A percentile compares a stretch with the other conserved stretches of the same genome.
Conservation (phyloP, 2,888 invertebrate species). For the Tetheella fluctuosa region DNA sequence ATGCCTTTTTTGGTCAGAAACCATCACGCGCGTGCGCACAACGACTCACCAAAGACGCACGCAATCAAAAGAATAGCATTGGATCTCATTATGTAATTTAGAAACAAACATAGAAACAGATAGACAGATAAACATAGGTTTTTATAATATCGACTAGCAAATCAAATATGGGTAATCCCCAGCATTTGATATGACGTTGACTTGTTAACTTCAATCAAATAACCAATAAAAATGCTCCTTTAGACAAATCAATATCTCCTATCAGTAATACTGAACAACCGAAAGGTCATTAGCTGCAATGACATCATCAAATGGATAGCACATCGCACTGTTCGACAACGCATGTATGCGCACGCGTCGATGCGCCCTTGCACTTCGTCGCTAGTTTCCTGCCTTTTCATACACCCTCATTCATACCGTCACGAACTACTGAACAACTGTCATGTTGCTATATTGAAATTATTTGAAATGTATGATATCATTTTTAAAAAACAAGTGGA, state of each 20-base stretch:
- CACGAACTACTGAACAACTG: conserved; percentile 61
- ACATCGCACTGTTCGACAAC: conserved; percentile 15
- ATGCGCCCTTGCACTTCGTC: conserved; percentile 67
- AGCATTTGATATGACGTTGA: too few relatives aligned
- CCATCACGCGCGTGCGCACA: too few relatives aligned
- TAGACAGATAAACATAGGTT: too few relatives aligned
- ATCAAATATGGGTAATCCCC: too few relatives aligned
- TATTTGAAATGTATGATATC: conserved; percentile 46
- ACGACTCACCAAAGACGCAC: too few relatives aligned
- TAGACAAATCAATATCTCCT: background rate
- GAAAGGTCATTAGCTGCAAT: conserved; percentile 33
- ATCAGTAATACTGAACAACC: conserved; percentile 9
- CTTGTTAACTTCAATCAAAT: too few relatives aligned
- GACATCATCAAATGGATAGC: conserved; percentile 31
- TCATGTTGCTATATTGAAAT: conserved; percentile 52
- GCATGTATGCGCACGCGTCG: conserved; percentile 32
- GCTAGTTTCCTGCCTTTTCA: conserved; percentile 67
- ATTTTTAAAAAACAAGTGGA: conserved; percentile 31
- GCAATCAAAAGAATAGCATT: too few relatives aligned
- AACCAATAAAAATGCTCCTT: too few relatives aligned
- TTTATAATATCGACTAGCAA: too few relatives aligned
- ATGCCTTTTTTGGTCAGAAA: too few relatives aligned
- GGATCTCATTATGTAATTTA: too few relatives aligned
- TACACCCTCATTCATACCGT: conserved; percentile 63
- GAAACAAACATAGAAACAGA: too few relatives aligned